Percentiles rank a stretch among this genome's conserved stretches.
Evolutionary conservation across 2,888 invertebrate genomes (phyloP).

Genomic region (Drosophila affinis): DNA sequence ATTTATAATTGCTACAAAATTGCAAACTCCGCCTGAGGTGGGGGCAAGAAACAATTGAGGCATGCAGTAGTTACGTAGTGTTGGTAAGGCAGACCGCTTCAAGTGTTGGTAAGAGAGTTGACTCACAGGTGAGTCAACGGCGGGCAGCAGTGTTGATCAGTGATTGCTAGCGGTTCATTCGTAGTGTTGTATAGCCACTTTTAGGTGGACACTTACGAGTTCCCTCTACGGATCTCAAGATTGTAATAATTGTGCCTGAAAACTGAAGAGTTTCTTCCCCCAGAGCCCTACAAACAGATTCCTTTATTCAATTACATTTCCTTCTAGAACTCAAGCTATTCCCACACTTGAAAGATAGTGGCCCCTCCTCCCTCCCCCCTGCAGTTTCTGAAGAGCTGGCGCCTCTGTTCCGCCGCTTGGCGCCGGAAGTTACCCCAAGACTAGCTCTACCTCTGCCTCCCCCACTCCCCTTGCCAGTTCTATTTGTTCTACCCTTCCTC

Average conservation of each 20-base stretch:
- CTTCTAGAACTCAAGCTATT: not conserved
- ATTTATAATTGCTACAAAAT: constrained; percentile 72
- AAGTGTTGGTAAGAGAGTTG: not conserved
- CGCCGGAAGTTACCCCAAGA: constrained; percentile 35
- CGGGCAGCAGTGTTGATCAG: not conserved
- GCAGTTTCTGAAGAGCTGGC: constrained; percentile 19
- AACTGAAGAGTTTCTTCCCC: not conserved
- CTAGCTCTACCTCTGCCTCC: not conserved
- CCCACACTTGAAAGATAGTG: not conserved
- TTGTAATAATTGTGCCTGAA: not conserved
- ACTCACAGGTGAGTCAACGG: not conserved
- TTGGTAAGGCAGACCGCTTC: not conserved
- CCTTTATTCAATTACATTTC: not conserved
- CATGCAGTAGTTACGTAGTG: not conserved
- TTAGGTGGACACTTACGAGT: too few relatives aligned
- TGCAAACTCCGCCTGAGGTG: constrained; percentile 41
- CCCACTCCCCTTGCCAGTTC: not conserved
- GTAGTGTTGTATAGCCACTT: too few relatives aligned
- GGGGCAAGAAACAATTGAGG: constrained; percentile 15
- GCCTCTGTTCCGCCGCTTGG: constrained; percentile 25
- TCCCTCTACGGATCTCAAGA: too few relatives aligned
- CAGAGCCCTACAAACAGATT: not conserved
- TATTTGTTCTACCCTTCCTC: constrained; percentile 9
- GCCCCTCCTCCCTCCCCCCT: not conserved
- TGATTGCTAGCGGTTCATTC: too few relatives aligned